A percentile compares a stretch with the other conserved stretches of the same genome.
These are phyloP conservation scores for Falco columbarius DNA, from an alignment of 2,797 vertebrate genomes.

Conservation along the genomic window DNA sequence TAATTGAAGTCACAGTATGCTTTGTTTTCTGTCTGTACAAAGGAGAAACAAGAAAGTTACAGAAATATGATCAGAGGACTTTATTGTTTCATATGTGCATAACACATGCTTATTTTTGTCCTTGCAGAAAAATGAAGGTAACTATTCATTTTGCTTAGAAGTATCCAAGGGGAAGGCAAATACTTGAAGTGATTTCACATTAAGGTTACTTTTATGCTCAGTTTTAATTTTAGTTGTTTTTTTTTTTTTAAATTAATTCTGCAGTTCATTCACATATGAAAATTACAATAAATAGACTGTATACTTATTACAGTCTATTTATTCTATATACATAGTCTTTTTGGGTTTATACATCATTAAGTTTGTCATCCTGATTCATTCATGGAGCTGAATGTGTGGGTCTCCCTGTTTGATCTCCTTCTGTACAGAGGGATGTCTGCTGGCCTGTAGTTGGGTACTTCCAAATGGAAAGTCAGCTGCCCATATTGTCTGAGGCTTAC, in stretches of 20 bases:
- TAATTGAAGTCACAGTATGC: background rate
- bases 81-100: background rate
- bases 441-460: background rate
- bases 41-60: background rate
- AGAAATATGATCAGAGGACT: background rate
- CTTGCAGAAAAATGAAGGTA: background rate
- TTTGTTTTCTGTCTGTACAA: background rate
- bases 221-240: background rate
- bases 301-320: background rate
- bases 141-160: background rate
- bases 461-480: background rate
- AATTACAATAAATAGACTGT: background rate
- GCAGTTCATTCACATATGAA: background rate
- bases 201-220: background rate
- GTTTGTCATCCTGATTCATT: background rate
- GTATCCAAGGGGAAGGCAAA: background rate
- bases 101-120: background rate
- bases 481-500: background rate
- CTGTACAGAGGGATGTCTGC: background rate
- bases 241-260: background rate
- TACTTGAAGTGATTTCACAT: background rate
- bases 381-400: background rate
- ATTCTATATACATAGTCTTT: background rate
- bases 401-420: background rate
- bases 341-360: background rate